Base-by-base conservation (phyloP, 2,113 vertebrate species). In the Pedetes capensis region DNA sequence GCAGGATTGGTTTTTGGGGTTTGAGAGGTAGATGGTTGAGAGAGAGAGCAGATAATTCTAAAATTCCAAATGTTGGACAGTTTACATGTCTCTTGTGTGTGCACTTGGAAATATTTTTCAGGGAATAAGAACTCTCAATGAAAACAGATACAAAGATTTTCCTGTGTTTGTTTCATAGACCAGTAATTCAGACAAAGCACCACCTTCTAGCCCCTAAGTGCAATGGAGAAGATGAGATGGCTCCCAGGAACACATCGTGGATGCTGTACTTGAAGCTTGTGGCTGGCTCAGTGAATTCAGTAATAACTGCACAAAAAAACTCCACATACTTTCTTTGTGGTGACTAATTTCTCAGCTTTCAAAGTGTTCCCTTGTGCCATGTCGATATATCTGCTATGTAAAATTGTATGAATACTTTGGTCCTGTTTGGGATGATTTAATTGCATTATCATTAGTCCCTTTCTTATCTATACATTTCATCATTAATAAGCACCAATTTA, bases 401-500 rank as follows among this genome's bases (percentile, higher is more conserved):
- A 95, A n/a, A 66, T 8, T 89, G 39, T 57, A 25, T 85, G 90
- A 87, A 66, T 84, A 66, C 1, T 55, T 94, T 75, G 79, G n/a
- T 57, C 74, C 61, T 89, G 10, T 63, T 94, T 82, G 42, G 34
- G 37, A 86, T 91, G 49, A 78, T 75, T 85, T 92, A 75, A 93
- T 22, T 53, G 25, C 27, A 63, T 86, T 91, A 49, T 66, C 39
- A 2, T 92, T 91, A 51, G n/a, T 74, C 18, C 87, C 8, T 23
- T 80, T 78, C 64, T 55, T 63, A 20, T 6, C 12, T 87, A 74
- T 34, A 79, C 4, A 81, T 69, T 82, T 88, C 29, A 94, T 69
- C 68, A 94, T 55, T 59, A 72, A 64, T 80, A 84, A 69, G 11
- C 27, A 59, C 8, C 57, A 32, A 42, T 90, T 87, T 76, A 89